These are phyloP conservation scores for Eriocheir sinensis DNA, from an alignment of 1,140 invertebrate genomes.

Conservation along the genomic window DNA sequence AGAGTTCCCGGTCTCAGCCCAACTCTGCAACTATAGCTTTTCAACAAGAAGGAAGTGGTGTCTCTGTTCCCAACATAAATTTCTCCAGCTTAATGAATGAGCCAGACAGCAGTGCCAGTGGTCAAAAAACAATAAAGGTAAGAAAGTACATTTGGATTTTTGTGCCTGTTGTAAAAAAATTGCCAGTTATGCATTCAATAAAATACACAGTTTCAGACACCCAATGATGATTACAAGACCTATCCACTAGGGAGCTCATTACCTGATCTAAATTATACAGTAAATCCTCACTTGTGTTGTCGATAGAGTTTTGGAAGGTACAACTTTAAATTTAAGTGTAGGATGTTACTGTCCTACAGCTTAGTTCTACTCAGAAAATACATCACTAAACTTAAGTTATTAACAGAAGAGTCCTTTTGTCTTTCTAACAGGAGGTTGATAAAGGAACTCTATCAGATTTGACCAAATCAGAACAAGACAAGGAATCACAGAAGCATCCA, in stretches of 20 bases:
- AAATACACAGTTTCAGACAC: background rate
- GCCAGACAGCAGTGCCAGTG: conserved; percentile 26
- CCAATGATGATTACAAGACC: background rate
- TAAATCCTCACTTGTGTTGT: too few relatives aligned
- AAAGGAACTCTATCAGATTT: background rate
- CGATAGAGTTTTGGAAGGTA: too few relatives aligned
- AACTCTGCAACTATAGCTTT: conserved; percentile 65
- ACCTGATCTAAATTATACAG: too few relatives aligned
- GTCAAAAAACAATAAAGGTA: conserved; percentile 73
- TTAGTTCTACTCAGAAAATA: background rate
- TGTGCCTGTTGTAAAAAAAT: conserved; percentile 23
- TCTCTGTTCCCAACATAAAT: conserved; percentile 76
- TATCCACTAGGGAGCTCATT: too few relatives aligned
- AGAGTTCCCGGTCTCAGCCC: conserved; percentile 38
- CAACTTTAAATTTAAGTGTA: too few relatives aligned
- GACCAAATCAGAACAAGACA: conserved; percentile 59
- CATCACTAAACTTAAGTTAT: too few relatives aligned
- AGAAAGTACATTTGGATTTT: background rate
- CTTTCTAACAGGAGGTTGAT: conserved; percentile 54
- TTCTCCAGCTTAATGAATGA: conserved; percentile 56
- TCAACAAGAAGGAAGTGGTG: conserved; percentile 77
- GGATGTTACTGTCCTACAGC: too few relatives aligned
- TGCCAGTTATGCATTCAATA: background rate
- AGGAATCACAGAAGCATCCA: conserved; percentile 52
- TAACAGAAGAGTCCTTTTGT: too few relatives aligned